These are phyloP conservation scores for Poecilia wingei DNA, from an alignment of 2,797 vertebrate genomes.

Conservation along the genomic window DNA sequence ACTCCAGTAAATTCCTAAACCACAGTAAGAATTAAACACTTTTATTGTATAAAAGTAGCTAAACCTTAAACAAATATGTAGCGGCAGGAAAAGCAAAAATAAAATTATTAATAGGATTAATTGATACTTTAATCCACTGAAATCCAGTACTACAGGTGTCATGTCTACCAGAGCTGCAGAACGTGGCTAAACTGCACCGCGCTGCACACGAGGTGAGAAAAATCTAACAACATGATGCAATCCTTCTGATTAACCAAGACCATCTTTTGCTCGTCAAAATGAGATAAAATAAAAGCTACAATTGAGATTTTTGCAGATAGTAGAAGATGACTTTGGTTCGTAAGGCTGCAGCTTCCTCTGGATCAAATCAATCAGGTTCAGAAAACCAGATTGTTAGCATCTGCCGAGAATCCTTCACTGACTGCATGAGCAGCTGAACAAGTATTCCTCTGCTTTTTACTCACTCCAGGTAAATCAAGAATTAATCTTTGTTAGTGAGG, in stretches of 20 bases:
- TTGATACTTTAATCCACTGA: not conserved
- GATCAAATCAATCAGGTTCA: not conserved
- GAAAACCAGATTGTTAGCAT: not conserved
- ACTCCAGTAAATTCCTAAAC: not conserved
- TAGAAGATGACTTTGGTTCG: not conserved
- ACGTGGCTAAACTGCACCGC: not conserved
- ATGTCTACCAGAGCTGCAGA: not conserved
- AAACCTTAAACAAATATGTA: not conserved
- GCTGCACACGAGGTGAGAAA: not conserved
- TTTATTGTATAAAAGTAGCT: not conserved
- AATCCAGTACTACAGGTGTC: not conserved
- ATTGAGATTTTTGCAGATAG: conserved; percentile 20
- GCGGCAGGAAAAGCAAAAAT: not conserved
- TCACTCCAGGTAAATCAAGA: not conserved
- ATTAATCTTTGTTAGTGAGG: not conserved
- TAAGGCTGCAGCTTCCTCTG: not conserved
- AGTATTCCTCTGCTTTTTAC: not conserved
- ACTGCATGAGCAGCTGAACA: not conserved
- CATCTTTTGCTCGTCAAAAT: conserved; percentile 50
- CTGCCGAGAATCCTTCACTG: not conserved
- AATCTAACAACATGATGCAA: conserved; percentile 40
- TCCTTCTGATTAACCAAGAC: conserved; percentile 38
- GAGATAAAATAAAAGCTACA: conserved; percentile 8
- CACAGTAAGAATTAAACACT: not conserved
- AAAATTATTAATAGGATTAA: not conserved